phyloP scores from a whole-genome alignment of 2,113 vertebrate species.

The Tichodroma muraria region DNA sequence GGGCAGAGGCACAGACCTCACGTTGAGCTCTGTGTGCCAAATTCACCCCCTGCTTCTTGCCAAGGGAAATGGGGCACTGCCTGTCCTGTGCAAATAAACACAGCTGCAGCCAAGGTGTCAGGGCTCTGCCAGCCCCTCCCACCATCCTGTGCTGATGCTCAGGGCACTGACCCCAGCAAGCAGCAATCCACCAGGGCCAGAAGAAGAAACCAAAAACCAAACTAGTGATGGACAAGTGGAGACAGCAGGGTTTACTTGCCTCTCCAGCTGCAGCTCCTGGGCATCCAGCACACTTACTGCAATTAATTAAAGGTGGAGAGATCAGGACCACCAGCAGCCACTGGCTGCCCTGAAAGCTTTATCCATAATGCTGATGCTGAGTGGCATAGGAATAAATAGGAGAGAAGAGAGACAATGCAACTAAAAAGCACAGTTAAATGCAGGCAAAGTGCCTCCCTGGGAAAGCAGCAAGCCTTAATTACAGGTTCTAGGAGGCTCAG shows the following conservation, averaged over 20 bases:
- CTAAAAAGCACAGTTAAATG: neutral
- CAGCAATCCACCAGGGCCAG: neutral
- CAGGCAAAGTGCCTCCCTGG: neutral
- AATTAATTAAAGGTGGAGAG: neutral
- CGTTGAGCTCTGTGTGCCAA: neutral
- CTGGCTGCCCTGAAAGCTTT: neutral
- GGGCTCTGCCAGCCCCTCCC: neutral
- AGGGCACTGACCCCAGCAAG: rapidly evolving
- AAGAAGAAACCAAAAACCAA: neutral
- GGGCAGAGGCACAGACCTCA: neutral
- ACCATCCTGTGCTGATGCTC: neutral
- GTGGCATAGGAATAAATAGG: neutral
- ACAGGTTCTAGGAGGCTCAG: neutral
- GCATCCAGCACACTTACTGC: neutral
- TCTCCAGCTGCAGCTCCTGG: neutral
- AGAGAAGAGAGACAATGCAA: neutral
- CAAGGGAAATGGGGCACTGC: neutral
- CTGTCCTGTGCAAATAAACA: neutral
- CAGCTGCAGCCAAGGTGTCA: neutral
- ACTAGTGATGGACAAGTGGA: neutral
- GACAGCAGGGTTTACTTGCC: neutral
- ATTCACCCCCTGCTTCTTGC: neutral
- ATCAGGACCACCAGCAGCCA: neutral
- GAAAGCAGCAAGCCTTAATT: neutral
- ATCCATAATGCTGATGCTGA: neutral